phyloP scores from a whole-genome alignment of 2,797 vertebrate species.

The Brachyalestes nurse region DNA sequence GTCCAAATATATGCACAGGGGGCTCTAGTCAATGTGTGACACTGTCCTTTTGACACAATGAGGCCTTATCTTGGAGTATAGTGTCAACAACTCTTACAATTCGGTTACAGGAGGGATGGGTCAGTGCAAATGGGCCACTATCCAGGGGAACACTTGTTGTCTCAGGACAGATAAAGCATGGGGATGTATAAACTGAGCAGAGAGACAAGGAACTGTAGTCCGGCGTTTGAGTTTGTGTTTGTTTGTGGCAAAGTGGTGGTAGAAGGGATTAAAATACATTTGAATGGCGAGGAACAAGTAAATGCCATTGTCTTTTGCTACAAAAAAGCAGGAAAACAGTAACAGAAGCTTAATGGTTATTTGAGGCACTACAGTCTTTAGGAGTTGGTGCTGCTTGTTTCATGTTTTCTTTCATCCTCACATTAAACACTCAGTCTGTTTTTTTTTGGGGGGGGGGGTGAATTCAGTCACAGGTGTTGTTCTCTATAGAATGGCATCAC shows the following conservation, averaged over 20 bases:
- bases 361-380: constrained; percentile 42
- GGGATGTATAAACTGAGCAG: constrained; percentile 53
- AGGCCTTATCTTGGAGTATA: constrained; percentile 58
- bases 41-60: constrained; percentile 56
- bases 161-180: constrained; percentile 51
- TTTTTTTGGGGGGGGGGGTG: not conserved
- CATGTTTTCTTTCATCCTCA: constrained; percentile 1
- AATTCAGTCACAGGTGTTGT: constrained; percentile 40
- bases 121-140: constrained; percentile 43
- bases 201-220: constrained; percentile 52
- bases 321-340: constrained; percentile 37
- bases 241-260: constrained; percentile 46
- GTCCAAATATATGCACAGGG: constrained; percentile 50
- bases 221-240: constrained; percentile 40
- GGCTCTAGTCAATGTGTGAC: constrained; percentile 42
- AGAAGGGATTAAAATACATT: constrained; percentile 51
- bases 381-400: constrained; percentile 17
- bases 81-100: constrained; percentile 59
- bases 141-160: constrained; percentile 56
- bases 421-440: constrained; percentile 9
- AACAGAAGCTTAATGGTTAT: constrained; percentile 22
- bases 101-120: constrained; percentile 47
- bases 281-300: constrained; percentile 29
- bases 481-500: constrained; percentile 11
- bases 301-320: constrained; percentile 48